Evolutionary conservation across 2,797 vertebrate genomes (phyloP).

Genomic region (Discoglossus pictus): DNA sequence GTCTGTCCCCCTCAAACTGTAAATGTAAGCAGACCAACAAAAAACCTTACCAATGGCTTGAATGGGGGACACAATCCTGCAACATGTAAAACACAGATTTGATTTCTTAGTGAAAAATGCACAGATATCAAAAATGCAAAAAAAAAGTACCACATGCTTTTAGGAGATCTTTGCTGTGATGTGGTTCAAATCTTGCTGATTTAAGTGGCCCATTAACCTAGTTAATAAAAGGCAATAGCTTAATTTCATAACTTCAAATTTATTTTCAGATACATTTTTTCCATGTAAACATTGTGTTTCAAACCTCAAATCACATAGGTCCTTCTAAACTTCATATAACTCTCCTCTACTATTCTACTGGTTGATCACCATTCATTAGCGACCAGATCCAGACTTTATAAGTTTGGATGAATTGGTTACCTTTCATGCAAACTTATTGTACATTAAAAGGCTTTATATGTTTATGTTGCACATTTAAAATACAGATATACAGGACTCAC

Average conservation of each 20-base stretch:
- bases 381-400: constrained; percentile 54
- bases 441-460: constrained; percentile 54
- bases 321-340: constrained; percentile 63
- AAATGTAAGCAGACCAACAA: no score
- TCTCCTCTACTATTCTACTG: constrained; percentile 55
- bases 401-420: constrained; percentile 52
- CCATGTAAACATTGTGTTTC: constrained; percentile 74
- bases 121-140: no score
- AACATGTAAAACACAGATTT: no score
- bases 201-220: neutral
- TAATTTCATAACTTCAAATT: constrained; percentile 67
- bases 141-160: no score
- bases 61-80: no score
- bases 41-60: no score
- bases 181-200: neutral
- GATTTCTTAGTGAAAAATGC: no score
- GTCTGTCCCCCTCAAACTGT: no score
- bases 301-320: constrained; percentile 64
- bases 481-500: constrained; percentile 71
- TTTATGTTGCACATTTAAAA: constrained; percentile 63
- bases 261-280: constrained; percentile 68
- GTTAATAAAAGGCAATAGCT: constrained; percentile 57
- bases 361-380: constrained; percentile 60
- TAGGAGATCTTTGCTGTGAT: no score
- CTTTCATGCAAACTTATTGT: constrained; percentile 53